Conservation (phyloP, 2,888 invertebrate genomes). For the Nomada lathburiana region DNA sequence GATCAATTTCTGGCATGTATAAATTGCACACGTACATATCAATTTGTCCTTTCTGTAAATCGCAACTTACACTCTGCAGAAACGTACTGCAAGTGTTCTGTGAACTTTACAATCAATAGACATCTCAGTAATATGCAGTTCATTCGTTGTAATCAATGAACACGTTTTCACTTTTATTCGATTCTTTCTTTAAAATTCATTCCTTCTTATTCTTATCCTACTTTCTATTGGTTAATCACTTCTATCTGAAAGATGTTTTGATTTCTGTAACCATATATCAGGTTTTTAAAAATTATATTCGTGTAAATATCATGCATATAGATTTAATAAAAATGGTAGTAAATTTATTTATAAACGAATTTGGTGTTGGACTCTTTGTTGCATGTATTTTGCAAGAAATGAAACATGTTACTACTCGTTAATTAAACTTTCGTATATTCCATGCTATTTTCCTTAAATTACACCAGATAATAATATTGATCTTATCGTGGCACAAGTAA, state of each 20-base stretch:
- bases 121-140: conserved; percentile 44
- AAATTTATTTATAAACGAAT: background rate
- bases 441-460: too few species aligned
- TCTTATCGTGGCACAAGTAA: background rate
- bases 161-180: conserved; percentile 36
- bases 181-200: background rate
- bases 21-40: background rate
- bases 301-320: conserved; percentile 3
- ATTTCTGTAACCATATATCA: conserved; percentile 45
- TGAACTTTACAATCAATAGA: conserved; percentile 55
- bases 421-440: background rate
- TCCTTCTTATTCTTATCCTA: background rate
- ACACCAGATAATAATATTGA: background rate
- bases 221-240: background rate
- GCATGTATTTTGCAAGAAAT: conserved; percentile 8
- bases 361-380: background rate
- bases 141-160: conserved; percentile 28
- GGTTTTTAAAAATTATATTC: conserved; percentile 13
- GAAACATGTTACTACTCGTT: conserved; percentile 7
- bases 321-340: conserved; percentile 2
- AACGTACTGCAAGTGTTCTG: conserved; percentile 24
- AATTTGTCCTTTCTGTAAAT: background rate
- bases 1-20: background rate
- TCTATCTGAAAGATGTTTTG: conserved; percentile 34
- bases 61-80: conserved; percentile 21